Percentiles rank a stretch among this genome's conserved stretches.
phyloP scores from a whole-genome alignment of 2,113 vertebrate species.

The Oncorhynchus mykiss region DNA sequence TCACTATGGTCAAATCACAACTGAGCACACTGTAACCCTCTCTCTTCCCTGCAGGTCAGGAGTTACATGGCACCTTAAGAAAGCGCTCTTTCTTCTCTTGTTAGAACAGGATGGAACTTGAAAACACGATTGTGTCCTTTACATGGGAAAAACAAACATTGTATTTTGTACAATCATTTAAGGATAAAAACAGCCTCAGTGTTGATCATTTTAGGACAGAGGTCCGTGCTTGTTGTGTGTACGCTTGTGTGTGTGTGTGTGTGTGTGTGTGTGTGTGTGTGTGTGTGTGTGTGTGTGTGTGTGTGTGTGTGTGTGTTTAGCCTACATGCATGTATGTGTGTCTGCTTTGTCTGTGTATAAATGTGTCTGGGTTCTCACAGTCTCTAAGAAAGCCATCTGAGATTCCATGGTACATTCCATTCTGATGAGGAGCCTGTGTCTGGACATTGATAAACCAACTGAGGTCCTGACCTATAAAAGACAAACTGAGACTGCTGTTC shows the following conservation, averaged over 20 bases:
- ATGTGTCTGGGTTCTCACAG: too few species aligned
- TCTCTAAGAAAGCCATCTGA: not conserved
- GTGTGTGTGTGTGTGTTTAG: not conserved
- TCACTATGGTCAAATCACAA: not conserved
- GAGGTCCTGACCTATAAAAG: constrained; percentile 4
- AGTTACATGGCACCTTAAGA: constrained; percentile 1
- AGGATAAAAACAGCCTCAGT: too few species aligned
- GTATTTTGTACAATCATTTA: not conserved
- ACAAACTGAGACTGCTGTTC: not conserved
- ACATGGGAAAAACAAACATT: not conserved
- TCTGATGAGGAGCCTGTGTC: constrained; percentile 22
- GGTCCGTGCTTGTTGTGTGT: not conserved
- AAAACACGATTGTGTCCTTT: not conserved
- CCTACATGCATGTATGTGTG: not conserved
- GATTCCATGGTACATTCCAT: constrained; percentile 18
- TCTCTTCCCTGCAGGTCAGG: not conserved
- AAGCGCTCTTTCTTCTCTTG: not conserved
- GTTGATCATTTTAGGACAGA: not conserved
- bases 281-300: not conserved
- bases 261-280: not conserved
- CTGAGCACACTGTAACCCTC: not conserved
- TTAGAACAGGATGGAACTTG: not conserved
- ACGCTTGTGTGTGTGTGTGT: not conserved
- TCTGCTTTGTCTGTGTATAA: not conserved
- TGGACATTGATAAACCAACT: not conserved